Conservation (phyloP, 2,797 vertebrate genomes). For the Pachyuromys duprasi region DNA sequence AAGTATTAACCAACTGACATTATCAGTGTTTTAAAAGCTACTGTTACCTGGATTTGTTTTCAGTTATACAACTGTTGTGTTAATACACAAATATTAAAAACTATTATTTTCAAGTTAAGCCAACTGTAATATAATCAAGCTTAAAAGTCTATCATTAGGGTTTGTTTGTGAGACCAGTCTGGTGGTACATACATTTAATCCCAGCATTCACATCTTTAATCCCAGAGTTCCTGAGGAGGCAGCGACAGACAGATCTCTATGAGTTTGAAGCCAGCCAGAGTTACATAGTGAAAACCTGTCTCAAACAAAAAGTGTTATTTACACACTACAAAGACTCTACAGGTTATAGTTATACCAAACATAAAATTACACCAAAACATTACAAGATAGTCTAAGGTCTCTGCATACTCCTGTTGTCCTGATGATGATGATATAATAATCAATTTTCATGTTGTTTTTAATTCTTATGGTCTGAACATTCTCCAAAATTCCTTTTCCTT, state of each 20-base stretch:
- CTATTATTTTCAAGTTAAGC: slow-evolving; percentile 32
- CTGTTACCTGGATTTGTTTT: slow-evolving; percentile 34
- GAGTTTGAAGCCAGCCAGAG: neutral
- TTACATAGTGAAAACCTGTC: neutral
- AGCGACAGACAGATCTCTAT: neutral
- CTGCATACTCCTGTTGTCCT: neutral
- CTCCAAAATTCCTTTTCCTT: slow-evolving; percentile 56
- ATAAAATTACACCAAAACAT: slow-evolving; percentile 50
- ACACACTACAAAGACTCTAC: neutral
- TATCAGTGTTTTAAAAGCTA: slow-evolving; percentile 44
- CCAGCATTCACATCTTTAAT: neutral
- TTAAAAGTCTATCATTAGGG: neutral
- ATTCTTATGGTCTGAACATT: slow-evolving; percentile 60
- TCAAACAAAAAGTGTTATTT: slow-evolving; percentile 3
- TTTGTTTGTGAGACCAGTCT: neutral
- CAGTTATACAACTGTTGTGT: slow-evolving; percentile 31
- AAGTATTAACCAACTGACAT: slow-evolving; percentile 25
- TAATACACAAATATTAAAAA: slow-evolving; percentile 33
- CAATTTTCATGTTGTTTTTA: slow-evolving; percentile 45
- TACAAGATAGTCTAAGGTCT: neutral
- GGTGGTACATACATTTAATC: neutral
- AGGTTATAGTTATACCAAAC: slow-evolving; percentile 3
- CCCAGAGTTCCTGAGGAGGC: neutral
- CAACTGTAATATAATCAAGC: slow-evolving; percentile 40
- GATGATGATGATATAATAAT: neutral